phyloP scores from a whole-genome alignment of 1,140 invertebrate genomes.

The Trissolcus basalis region DNA sequence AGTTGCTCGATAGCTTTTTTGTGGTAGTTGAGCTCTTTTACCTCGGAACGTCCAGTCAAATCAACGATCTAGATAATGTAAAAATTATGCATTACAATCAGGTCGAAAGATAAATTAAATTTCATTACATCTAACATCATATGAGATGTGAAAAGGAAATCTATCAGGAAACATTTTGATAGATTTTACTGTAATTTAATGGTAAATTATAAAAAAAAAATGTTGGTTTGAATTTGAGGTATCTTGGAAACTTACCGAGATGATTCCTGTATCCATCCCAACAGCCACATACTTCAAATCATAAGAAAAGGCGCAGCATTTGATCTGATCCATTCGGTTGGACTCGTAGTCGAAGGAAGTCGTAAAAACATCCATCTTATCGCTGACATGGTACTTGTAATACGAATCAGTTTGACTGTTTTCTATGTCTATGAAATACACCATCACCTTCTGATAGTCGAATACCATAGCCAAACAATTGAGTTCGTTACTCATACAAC shows the following conservation, averaged over 20 bases:
- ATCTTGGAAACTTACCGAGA: constrained; percentile 62
- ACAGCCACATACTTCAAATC: constrained; percentile 68
- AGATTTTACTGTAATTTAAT: too few species aligned
- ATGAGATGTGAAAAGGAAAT: too few species aligned
- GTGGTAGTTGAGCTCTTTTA: constrained; percentile 60
- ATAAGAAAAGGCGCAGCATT: constrained; percentile 69
- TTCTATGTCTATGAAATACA: constrained; percentile 23
- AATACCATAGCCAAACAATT: constrained; percentile 63
- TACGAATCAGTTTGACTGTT: constrained; percentile 15
- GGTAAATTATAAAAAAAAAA: too few species aligned
- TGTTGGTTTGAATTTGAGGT: too few species aligned
- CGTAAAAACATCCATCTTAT: constrained; percentile 11
- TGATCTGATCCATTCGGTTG: constrained; percentile 33
- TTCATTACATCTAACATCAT: too few species aligned
- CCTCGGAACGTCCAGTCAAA: constrained; percentile 39
- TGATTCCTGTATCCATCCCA: constrained; percentile 67
- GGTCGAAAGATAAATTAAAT: too few species aligned
- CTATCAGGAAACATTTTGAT: too few species aligned
- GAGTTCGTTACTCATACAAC: constrained; percentile 62
- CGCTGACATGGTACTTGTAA: constrained; percentile 24
- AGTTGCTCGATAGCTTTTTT: constrained; percentile 63
- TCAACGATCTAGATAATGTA: constrained; percentile 68
- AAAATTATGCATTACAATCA: too few species aligned
- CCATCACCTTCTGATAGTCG: constrained; percentile 38
- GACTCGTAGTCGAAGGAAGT: neutral